Conservation (phyloP, 2,113 vertebrate species). For the Isurus oxyrinchus region DNA sequence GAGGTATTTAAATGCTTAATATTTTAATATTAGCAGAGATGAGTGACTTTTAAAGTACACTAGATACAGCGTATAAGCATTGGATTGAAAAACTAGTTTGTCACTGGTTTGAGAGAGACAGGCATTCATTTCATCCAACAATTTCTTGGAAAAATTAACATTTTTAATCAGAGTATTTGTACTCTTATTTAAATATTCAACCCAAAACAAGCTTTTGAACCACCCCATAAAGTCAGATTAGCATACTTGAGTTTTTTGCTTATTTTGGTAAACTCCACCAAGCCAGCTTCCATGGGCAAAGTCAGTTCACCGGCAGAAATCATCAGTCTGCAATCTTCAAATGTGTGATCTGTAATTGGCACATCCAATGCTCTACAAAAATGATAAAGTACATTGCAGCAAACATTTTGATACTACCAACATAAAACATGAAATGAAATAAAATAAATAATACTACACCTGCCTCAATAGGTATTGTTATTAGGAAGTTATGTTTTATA, state of each 20-base stretch:
- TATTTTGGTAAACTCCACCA: constrained; percentile 97
- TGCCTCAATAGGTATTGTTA: not conserved
- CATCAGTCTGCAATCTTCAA: constrained; percentile 93
- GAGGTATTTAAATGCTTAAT: not conserved
- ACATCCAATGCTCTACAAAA: constrained; percentile 67
- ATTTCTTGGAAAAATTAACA: not conserved
- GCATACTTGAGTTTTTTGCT: constrained; percentile 89
- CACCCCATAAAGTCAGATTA: not conserved
- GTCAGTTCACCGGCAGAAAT: constrained; percentile 90
- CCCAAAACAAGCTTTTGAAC: not conserved
- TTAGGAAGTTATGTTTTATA: not conserved
- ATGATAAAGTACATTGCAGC: constrained; percentile 6
- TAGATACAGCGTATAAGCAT: not conserved
- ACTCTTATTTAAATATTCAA: not conserved
- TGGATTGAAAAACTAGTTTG: not conserved
- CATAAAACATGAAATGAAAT: not conserved
- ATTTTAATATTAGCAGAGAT: not conserved
- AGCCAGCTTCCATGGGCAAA: constrained; percentile 90
- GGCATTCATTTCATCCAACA: not conserved
- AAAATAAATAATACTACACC: not conserved
- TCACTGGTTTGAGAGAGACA: not conserved
- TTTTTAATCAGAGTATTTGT: not conserved
- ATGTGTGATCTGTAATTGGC: constrained; percentile 90
- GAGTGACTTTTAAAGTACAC: not conserved
- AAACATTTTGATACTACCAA: not conserved